Percentiles rank a stretch among this genome's conserved stretches.
Conservation (phyloP, 2,888 invertebrate genomes). For the Micoletzkya japonica region DNA sequence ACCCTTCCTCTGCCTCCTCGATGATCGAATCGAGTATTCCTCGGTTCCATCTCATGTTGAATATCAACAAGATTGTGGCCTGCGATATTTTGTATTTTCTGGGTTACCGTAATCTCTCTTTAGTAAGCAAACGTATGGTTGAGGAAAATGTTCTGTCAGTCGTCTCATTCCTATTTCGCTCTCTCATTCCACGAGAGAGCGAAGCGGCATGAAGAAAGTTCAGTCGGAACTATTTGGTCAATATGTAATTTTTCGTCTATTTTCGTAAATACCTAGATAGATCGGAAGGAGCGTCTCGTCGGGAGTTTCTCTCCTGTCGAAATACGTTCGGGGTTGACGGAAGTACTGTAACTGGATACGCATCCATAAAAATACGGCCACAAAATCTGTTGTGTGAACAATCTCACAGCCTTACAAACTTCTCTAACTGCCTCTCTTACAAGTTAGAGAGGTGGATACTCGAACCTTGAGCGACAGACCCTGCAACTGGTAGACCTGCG, state of each 20-base stretch:
- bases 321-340: neutral
- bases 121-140: too few species aligned
- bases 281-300: slow-evolving; percentile 15
- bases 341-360: neutral
- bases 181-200: too few species aligned
- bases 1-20: slow-evolving; percentile 16
- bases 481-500: slow-evolving; percentile 9
- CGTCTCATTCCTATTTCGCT: too few species aligned
- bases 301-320: neutral
- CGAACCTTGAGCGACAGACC: neutral
- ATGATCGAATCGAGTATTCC: neutral
- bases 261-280: slow-evolving; percentile 10
- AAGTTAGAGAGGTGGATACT: too few species aligned
- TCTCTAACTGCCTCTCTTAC: too few species aligned
- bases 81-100: neutral
- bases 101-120: neutral
- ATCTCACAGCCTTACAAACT: too few species aligned
- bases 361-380: too few species aligned
- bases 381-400: too few species aligned
- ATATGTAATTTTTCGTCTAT: slow-evolving; percentile 1
- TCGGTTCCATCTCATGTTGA: slow-evolving; percentile 5
- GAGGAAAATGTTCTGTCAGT: too few species aligned
- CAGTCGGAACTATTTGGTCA: neutral
- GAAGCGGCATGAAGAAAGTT: too few species aligned
- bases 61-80: slow-evolving; percentile 5